Conservation (phyloP, 2,113 vertebrate genomes). For the zebrafish (Danio rerio) region GRCz12tu NC_133190.1:23053501-23054000, state of each 20-base stretch:
- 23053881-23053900: slow-evolving; percentile 8
- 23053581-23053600: slow-evolving; percentile 41
- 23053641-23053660: slow-evolving; percentile 35
- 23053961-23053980: slow-evolving; percentile 28
- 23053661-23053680: slow-evolving; percentile 16
- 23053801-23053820: background rate
- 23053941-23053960: slow-evolving; percentile 31
- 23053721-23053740: background rate
- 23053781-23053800: background rate
- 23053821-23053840: background rate
- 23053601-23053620: slow-evolving; percentile 18
- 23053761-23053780: background rate
- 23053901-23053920: background rate
- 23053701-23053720: background rate
- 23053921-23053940: slow-evolving; percentile 18
- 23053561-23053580: slow-evolving; percentile 30
- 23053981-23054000: background rate
- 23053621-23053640: slow-evolving; percentile 33
- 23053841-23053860: slow-evolving; percentile 14
- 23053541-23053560: slow-evolving; percentile 15
- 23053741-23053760: background rate
- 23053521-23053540: slow-evolving; percentile 23
- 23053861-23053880: background rate
- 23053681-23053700: slow-evolving; percentile 21
- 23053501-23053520: slow-evolving; percentile 35